Base-by-base conservation (phyloP, 2,888 invertebrate species). In the Lasioglossum morio region DNA sequence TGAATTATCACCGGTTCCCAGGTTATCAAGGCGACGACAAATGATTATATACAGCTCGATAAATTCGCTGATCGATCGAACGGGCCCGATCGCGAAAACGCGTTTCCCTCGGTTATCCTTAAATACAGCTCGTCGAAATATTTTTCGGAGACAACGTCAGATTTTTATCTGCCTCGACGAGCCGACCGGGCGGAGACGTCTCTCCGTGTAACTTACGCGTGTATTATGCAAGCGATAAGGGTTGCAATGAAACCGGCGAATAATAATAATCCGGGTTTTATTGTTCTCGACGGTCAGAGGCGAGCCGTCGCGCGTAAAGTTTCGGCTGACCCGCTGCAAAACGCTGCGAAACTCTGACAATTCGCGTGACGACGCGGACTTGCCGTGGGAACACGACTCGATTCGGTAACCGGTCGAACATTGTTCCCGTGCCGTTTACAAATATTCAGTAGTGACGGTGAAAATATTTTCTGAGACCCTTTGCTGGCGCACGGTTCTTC, bases 271-370 rank as follows among this genome's bases (percentile, higher is more conserved):
- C 76, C 75, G 81, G 70, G 82, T 86, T 90, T 91, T 88, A 90
- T 91, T 91, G 83, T 91, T 88, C 81, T 63, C 37, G 23, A 63
- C 81, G 90, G 91, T 91, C 90, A 87, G 84, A 90, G 91, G 90
- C 86, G 86, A 87, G 30, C 10, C 46, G 48, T 66, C 72, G 74
- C 57, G 75, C 84, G 81, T 90, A 90, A 90, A 91, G 37, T 69
- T 77, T 10, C 77, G 57, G 46, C 53, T 69, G 79, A 69, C 66
- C 66, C 53, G 72, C 70, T 77, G 60, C 80, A 78, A 80, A 77
- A 75, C 66, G 81, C 73, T 70, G 37, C 66, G 72, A 85, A 80
- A 77, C 72, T 74, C 19, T 53, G 34, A 74, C 72, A 48, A 69
- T 80, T 72, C 75, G 72, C 48, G 40, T 4, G 75, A 69, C 37